Base-by-base conservation (phyloP, 2,888 invertebrate genomes). In the Drosophila pseudotalamancana region DNA sequence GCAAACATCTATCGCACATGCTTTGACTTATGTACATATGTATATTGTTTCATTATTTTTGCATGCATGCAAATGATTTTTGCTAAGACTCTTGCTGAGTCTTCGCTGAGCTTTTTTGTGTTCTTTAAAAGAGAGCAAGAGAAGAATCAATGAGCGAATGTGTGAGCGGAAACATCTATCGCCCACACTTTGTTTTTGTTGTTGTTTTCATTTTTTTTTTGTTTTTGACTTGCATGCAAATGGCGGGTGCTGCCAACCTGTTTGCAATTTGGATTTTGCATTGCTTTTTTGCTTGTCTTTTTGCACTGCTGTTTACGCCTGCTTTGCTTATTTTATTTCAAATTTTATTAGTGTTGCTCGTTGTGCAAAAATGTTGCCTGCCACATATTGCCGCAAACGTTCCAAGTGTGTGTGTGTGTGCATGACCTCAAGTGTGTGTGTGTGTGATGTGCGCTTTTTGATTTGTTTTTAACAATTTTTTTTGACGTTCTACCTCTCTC, bases 241-340 rank as follows among this genome's bases (percentile, higher is more conserved):
- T 55, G 45, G 51, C 25, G 55, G 31, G 72, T 40, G 62, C 54
- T 76, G 72, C 67, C 76, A 73, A 62, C 66, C 51, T 77, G 77
- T 62, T 61, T 57, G 34, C 27, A 8, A 32, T 32, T 31, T 37
- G 31, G 12, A 25, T 3, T 35, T 21, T 55, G 50, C 42, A 37
- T 40, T 60, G 51, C 59, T 39, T 18, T 43, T 8, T 39, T 39
- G 40, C 31, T 16, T 9, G 12, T 40, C 29, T 25, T 46, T 37
- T 16, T 39, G 23, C 48, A 18, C 21, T 35, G 40, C 4, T 37
- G 35, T 12, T 45, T n/a, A n/a, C n/a, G n/a, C n/a, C n/a, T 25
- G 23, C 23, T 39, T 34, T 27, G 35, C 34, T 35, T 19, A 12
- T 1, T n/a, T 29, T 32, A 2, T 12, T 31, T 23, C n/a, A 11